Conservation (phyloP, 2,888 invertebrate species). For the Epirrhoe alternata region DNA sequence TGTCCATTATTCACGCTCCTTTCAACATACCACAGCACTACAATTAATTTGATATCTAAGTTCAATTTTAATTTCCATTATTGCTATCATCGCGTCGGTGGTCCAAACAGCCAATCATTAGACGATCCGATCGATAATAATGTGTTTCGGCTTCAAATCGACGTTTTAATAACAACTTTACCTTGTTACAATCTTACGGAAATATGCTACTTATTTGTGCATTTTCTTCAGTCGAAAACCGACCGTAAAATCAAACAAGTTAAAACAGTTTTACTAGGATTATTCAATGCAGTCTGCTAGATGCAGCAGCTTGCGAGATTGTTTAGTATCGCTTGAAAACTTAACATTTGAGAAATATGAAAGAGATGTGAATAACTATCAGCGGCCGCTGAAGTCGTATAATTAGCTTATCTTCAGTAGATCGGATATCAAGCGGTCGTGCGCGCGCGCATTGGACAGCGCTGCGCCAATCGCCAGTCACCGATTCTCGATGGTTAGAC, state of each 20-base stretch:
- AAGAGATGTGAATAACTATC: conserved; percentile 69
- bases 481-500: conserved; percentile 71
- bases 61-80: conserved; percentile 63
- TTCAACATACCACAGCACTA: conserved; percentile 27
- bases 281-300: background rate
- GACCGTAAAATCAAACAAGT: conserved; percentile 9
- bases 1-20: conserved; percentile 38
- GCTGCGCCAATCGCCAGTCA: conserved; percentile 73
- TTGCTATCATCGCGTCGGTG: conserved; percentile 63
- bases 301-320: conserved; percentile 2
- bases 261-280: background rate
- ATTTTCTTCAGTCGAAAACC: conserved; percentile 8
- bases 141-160: conserved; percentile 62
- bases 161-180: conserved; percentile 65
- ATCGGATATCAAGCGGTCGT: conserved; percentile 68
- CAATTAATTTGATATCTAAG: conserved; percentile 47
- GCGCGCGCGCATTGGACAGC: conserved; percentile 80
- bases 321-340: conserved; percentile 45
- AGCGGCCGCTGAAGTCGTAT: conserved; percentile 67
- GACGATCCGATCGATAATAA: conserved; percentile 62
- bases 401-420: conserved; percentile 79
- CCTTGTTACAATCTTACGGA: conserved; percentile 35
- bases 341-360: conserved; percentile 73
- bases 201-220: conserved; percentile 7
- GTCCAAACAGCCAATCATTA: conserved; percentile 63